Conservation (phyloP, 1,140 invertebrate genomes). For the Ips typographus region DNA sequence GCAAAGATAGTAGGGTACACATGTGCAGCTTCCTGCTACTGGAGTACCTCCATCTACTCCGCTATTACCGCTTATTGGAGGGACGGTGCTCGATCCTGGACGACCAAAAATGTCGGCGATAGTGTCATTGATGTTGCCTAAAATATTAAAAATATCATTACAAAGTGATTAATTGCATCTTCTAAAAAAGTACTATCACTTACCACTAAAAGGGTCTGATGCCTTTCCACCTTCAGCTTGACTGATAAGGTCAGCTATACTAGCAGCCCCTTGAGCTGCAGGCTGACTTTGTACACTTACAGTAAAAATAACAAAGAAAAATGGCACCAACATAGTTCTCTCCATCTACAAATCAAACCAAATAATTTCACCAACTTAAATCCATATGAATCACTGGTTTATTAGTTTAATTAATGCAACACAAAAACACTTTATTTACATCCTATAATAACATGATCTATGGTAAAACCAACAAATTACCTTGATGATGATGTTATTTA, state of each 20-base stretch:
- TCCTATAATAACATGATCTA: too few relatives aligned
- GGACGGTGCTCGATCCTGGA: neutral
- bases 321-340: too few relatives aligned
- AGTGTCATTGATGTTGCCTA: neutral
- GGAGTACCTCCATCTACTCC: neutral
- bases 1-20: conserved; percentile 71
- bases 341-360: neutral
- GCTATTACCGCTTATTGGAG: neutral
- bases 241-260: conserved; percentile 4
- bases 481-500: conserved; percentile 8
- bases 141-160: too few relatives aligned
- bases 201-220: conserved; percentile 1
- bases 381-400: too few relatives aligned
- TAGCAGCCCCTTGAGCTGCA: conserved; percentile 12
- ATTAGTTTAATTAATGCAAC: too few relatives aligned
- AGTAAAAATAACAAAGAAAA: too few relatives aligned
- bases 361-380: neutral
- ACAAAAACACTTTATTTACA: too few relatives aligned
- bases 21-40: conserved; percentile 51
- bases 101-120: conserved; percentile 1
- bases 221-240: conserved; percentile 2
- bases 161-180: too few relatives aligned
- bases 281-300: neutral
- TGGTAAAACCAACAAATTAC: neutral
- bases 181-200: too few relatives aligned